Base-by-base conservation (phyloP, 2,113 vertebrate species). In the Salvelinus alpinus region DNA sequence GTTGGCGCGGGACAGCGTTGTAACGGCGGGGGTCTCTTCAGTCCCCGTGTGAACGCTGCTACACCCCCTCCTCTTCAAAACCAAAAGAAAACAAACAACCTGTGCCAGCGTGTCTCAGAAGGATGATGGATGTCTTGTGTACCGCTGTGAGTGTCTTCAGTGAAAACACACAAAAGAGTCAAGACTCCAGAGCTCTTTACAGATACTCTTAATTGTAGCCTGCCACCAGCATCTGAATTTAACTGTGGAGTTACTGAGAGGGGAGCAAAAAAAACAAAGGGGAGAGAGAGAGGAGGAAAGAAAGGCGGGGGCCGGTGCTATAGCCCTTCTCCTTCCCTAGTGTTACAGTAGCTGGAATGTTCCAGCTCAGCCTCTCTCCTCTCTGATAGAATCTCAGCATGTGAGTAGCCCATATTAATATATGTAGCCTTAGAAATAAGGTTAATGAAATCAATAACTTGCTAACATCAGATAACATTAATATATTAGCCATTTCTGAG, bases 271-370 rank as follows among this genome's bases (percentile, higher is more conserved):
- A 54, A 54, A 44, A 44, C 34, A 7, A 34, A 34, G 1, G 34
- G 7, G 13, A 48, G 12, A 48, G 12, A 13, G 65, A 67, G 69
- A 78, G 29, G 75, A 51, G 65, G 60, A 20, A 68, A 73, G 66
- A 69, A 67, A 76, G 64, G 31, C 48, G 66, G 76, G 59, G n/a
- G 14, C 5, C 1, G n/a, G 59, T 6, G n/a, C 59, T n/a, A 1
- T 54, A 18, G 51, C 51, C 72, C 38, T 11, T 44, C 9, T 44
- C 38, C 38, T 44, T 44, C 38, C 38, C 9, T 9, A 34, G 67
- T 74, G 80, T 88, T 88, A 86, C 82, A 59, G 79, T 86, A 85
- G 78, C 71, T 76, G 47, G 75, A 85, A 87, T 87, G 81, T 44
- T 44, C 38, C 38, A 44, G 38, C 38, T 44, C 38, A 44, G 25